Percentiles rank a stretch among this genome's conserved stretches.
Evolutionary conservation across 2,888 invertebrate genomes (phyloP).

Genomic region (Leptinotarsa rubiginosa): DNA sequence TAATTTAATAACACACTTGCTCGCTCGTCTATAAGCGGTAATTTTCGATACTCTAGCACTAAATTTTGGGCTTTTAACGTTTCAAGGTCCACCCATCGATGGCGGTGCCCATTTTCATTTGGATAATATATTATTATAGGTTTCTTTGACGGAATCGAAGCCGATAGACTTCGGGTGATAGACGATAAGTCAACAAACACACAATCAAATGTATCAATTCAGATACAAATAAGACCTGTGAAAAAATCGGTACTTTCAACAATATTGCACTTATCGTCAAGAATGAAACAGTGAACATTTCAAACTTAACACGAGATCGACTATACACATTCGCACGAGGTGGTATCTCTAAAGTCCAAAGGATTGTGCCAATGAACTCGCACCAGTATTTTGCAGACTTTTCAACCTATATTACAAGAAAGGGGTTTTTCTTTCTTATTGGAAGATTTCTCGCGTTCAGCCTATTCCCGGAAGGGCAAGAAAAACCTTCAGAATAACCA

Average conservation of each 20-base stretch:
- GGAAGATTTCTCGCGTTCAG: no score
- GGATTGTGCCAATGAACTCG: no score
- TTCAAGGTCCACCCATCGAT: conserved; percentile 25
- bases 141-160: conserved; percentile 20
- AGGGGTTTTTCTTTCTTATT: no score
- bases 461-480: no score
- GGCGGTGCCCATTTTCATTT: conserved; percentile 23
- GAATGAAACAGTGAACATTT: no score
- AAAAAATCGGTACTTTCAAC: neutral
- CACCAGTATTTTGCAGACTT: no score
- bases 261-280: no score
- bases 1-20: conserved; percentile 27
- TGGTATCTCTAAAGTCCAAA: no score
- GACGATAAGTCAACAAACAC: conserved; percentile 5
- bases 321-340: no score
- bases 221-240: neutral
- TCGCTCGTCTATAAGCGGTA: conserved; percentile 13
- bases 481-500: no score
- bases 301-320: no score
- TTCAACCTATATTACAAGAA: no score
- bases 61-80: conserved; percentile 29
- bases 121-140: conserved; percentile 19
- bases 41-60: conserved; percentile 19
- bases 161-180: conserved; percentile 14
- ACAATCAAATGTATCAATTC: neutral